Percentiles rank a stretch among this genome's conserved stretches.
Evolutionary conservation across 2,113 vertebrate species (phyloP).

Genomic region (Varanus salvator): DNA sequence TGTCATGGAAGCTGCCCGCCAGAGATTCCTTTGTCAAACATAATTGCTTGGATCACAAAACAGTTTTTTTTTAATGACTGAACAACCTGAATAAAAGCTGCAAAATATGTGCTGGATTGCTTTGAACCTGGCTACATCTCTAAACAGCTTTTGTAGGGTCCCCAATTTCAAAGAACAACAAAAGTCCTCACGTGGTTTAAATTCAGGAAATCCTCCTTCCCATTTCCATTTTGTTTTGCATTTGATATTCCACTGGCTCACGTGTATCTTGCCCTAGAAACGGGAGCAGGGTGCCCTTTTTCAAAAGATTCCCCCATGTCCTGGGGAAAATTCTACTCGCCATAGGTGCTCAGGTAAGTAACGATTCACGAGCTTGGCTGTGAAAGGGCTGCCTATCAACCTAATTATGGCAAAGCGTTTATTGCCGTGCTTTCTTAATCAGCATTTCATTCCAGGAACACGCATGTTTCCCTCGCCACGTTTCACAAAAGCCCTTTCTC

Average conservation of each 20-base stretch:
- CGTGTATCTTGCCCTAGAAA: background rate
- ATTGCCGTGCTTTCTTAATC: background rate
- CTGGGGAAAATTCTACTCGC: background rate
- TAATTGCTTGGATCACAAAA: slow-evolving; percentile 71
- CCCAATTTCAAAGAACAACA: slow-evolving; percentile 58
- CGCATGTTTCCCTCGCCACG: too few relatives aligned
- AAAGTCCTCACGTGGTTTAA: slow-evolving; percentile 42
- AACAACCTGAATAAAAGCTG: slow-evolving; percentile 63
- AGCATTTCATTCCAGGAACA: background rate
- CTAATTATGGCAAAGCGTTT: background rate
- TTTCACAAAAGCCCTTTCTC: background rate
- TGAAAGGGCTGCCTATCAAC: background rate
- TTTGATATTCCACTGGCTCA: background rate
- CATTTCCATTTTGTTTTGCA: slow-evolving; percentile 50
- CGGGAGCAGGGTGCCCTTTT: background rate
- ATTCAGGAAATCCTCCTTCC: slow-evolving; percentile 51
- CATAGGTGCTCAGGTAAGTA: background rate
- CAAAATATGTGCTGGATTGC: slow-evolving; percentile 55
- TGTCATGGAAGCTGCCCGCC: slow-evolving; percentile 60
- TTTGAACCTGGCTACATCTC: slow-evolving; percentile 57
- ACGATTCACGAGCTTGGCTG: background rate
- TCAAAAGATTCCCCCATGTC: background rate
- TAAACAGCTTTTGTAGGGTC: slow-evolving; percentile 57
- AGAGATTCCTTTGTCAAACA: slow-evolving; percentile 70
- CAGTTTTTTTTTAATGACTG: slow-evolving; percentile 69